Base-by-base conservation (phyloP, 2,113 vertebrate species). In the Astatoreochromis straeleni region DNA sequence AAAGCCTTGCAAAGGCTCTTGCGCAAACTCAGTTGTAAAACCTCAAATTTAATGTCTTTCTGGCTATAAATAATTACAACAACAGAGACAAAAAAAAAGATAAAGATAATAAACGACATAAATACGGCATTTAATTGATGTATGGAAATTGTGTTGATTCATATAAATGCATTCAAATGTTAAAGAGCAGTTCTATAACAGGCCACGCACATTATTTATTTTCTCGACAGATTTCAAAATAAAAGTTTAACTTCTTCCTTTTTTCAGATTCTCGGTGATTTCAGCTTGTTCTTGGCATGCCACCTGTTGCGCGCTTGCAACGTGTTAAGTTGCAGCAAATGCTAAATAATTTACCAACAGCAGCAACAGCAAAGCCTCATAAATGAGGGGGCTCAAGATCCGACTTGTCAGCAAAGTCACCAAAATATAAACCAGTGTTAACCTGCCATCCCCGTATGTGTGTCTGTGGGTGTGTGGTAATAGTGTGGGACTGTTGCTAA, bases 281-380 rank as follows among this genome's bases (percentile, higher is more conserved):
- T 6, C 17, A n/a, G 45, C 29, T 79, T 33, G 45, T 53, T 21
- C 11, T 8, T 49, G 78, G 6, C 54, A 14, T 31, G 58, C 70
- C 89, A 92, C 87, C 92, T 91, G 92, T 78, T 84, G 83, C 83
- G 81, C 14, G 68, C 40, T 45, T 47, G 24, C 40, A 47, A 79
- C 60, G 55, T 83, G 24, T 12, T 7, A 3, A 13, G 21, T 88
- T 86, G 82, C 87, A 82, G 10, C 14, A 31, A 2, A n/a, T 4
- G 13, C 35, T 24, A 17, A 58, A 89, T 79, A 14, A 79, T 35
- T 35, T 31, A 79, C 24, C 68, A 19, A 11, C 68, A 47, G 68
- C 68, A 73, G 68, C 21, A 45, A 70, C 8, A 73, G 21, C 38
- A 45, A 73, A 73, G 68, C 14, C 68, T 7, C 40, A 47, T 5